Evolutionary conservation across 2,113 vertebrate species (phyloP).

Genomic region (Pachypanchax playfairii): DNA sequence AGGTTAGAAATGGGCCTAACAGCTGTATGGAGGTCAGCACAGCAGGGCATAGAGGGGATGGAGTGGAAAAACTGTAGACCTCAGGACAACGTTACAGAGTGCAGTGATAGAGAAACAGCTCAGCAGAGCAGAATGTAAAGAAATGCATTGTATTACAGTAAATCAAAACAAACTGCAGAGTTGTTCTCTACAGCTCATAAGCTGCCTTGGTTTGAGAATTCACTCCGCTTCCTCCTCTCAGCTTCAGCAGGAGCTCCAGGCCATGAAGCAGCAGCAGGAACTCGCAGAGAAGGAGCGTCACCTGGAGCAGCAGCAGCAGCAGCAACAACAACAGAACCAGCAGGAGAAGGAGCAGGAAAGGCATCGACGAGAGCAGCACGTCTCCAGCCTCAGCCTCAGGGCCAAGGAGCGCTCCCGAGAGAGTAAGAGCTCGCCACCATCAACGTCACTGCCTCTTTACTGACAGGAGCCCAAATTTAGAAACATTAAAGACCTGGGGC

Average conservation of each 20-base stretch:
- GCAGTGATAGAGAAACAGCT: slow-evolving; percentile 48
- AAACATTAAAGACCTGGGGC: slow-evolving; percentile 1
- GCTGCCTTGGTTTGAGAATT: slow-evolving; percentile 24
- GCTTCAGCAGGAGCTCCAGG: slow-evolving; percentile 98
- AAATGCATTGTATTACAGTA: slow-evolving; percentile 40
- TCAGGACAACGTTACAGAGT: slow-evolving; percentile 32
- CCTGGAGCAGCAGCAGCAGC: slow-evolving; percentile 90
- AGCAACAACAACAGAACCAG: slow-evolving; percentile 89
- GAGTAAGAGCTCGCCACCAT: slow-evolving; percentile 85
- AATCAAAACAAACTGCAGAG: slow-evolving; percentile 28
- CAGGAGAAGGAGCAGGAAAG: slow-evolving; percentile 95
- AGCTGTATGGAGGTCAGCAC: slow-evolving; percentile 26
- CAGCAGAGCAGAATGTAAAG: slow-evolving; percentile 37
- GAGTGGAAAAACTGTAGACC: slow-evolving; percentile 46
- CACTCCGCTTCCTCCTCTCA: slow-evolving; percentile 67
- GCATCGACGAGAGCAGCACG: slow-evolving; percentile 90
- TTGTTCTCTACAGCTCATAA: slow-evolving; percentile 31
- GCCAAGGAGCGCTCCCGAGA: slow-evolving; percentile 94
- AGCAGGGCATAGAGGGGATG: slow-evolving; percentile 43
- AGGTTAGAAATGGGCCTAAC: slow-evolving; percentile 79
- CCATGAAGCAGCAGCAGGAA: slow-evolving; percentile 97
- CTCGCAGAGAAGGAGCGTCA: slow-evolving; percentile 95
- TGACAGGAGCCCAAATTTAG: slow-evolving; percentile 18
- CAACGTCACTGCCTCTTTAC: slow-evolving; percentile 21
- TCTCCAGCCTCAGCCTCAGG: slow-evolving; percentile 87